Percentiles rank a stretch among this genome's conserved stretches.
Evolutionary conservation across 1,140 invertebrate species (phyloP).

Genomic region (Apis cerana): DNA sequence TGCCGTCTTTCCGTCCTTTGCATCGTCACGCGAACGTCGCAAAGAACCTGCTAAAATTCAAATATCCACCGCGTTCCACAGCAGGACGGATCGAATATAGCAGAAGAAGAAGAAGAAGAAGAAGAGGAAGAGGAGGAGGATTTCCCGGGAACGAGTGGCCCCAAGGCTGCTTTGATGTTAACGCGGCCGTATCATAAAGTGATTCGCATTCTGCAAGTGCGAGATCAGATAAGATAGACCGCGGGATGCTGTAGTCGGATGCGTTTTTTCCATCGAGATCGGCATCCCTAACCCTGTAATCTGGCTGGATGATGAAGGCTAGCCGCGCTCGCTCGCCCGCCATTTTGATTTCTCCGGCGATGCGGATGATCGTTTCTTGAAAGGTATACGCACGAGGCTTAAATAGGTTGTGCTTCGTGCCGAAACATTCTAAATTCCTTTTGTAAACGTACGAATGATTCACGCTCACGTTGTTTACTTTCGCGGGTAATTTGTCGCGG

Average conservation of each 20-base stretch:
- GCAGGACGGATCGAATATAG: background rate
- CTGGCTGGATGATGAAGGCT: slow-evolving; percentile 51
- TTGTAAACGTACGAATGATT: too few relatives aligned
- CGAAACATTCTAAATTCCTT: too few relatives aligned
- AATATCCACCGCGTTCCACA: background rate
- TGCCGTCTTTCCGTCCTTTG: background rate
- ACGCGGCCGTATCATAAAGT: slow-evolving; percentile 31
- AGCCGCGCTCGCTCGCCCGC: slow-evolving; percentile 9
- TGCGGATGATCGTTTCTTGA: slow-evolving; percentile 62
- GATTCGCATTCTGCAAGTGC: slow-evolving; percentile 41
- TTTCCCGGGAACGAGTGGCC: slow-evolving; percentile 1
- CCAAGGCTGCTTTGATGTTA: slow-evolving; percentile 13
- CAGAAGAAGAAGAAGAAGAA: background rate
- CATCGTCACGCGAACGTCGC: background rate
- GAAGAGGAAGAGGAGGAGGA: background rate
- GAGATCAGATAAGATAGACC: slow-evolving; percentile 32
- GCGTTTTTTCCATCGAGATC: slow-evolving; percentile 43
- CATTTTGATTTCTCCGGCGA: background rate
- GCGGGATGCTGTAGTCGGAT: background rate
- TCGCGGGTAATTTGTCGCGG: background rate
- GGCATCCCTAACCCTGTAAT: slow-evolving; percentile 65
- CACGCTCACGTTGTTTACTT: background rate
- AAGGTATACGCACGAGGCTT: slow-evolving; percentile 55
- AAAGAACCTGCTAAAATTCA: slow-evolving; percentile 16
- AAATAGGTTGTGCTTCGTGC: slow-evolving; percentile 56